phyloP scores from a whole-genome alignment of 2,797 vertebrate species.

The Erethizon dorsatum region DNA sequence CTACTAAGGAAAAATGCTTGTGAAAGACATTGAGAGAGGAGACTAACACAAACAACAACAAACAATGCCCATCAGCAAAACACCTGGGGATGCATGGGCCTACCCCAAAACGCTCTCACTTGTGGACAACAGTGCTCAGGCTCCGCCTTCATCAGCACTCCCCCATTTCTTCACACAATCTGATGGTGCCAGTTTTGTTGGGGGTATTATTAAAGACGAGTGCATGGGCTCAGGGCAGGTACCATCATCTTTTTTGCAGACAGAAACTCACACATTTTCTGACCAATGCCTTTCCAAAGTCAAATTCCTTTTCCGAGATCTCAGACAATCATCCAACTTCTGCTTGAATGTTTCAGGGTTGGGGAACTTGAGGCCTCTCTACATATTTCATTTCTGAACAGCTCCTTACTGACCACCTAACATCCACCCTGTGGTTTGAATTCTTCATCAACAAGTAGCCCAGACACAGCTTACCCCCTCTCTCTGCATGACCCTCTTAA shows the following conservation, averaged over 20 bases:
- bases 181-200: neutral
- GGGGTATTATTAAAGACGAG: neutral
- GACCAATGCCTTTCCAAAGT: neutral
- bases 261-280: neutral
- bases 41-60: neutral
- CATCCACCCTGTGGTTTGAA: neutral
- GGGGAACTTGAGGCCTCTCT: neutral
- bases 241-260: neutral
- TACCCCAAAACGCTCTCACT: neutral
- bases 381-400: neutral
- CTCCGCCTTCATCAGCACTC: neutral
- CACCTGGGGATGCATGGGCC: rapidly evolving
- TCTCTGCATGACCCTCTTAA: neutral
- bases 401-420: neutral
- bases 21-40: neutral
- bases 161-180: neutral
- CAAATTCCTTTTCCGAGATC: neutral
- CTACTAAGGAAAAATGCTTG: neutral
- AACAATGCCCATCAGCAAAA: neutral
- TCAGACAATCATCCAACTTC: neutral
- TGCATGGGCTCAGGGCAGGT: neutral
- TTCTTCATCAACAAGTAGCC: neutral
- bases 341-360: neutral
- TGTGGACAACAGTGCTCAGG: neutral
- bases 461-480: neutral